Conservation (phyloP, 2,113 vertebrate genomes). For the Ammodytes marinus region DNA sequence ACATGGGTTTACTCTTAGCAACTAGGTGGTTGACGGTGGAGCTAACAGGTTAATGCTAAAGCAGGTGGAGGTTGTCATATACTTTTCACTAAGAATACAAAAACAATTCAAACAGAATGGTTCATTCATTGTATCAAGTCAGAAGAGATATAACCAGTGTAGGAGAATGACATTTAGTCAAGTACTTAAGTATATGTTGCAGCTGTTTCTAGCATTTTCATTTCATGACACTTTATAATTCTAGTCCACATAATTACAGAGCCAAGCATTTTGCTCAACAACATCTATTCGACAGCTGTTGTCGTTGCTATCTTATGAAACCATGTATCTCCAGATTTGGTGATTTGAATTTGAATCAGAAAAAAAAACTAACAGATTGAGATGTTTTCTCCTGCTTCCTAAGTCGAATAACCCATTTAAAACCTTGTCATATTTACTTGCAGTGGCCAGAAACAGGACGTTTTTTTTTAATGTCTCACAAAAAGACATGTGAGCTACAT, state of each 20-base stretch:
- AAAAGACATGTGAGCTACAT: neutral
- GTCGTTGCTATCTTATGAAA: neutral
- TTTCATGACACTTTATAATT: neutral
- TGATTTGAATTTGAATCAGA: neutral
- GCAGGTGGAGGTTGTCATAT: conserved; percentile 4
- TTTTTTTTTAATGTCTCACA: neutral
- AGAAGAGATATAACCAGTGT: neutral
- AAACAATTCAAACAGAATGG: neutral
- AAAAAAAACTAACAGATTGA: neutral
- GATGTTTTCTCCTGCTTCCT: neutral
- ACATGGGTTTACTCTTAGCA: neutral
- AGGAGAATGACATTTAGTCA: neutral
- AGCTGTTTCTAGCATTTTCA: neutral
- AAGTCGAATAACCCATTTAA: neutral
- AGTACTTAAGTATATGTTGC: neutral
- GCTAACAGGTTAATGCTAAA: conserved; percentile 1
- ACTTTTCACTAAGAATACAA: neutral
- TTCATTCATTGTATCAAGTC: neutral
- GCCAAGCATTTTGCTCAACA: neutral
- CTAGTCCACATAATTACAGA: neutral
- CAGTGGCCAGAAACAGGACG: neutral
- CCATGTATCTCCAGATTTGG: neutral
- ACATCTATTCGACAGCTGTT: neutral
- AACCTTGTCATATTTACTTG: neutral
- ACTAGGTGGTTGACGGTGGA: neutral